phyloP scores from a whole-genome alignment of 1,140 invertebrate genomes.

The Macrostomum lignano region DNA sequence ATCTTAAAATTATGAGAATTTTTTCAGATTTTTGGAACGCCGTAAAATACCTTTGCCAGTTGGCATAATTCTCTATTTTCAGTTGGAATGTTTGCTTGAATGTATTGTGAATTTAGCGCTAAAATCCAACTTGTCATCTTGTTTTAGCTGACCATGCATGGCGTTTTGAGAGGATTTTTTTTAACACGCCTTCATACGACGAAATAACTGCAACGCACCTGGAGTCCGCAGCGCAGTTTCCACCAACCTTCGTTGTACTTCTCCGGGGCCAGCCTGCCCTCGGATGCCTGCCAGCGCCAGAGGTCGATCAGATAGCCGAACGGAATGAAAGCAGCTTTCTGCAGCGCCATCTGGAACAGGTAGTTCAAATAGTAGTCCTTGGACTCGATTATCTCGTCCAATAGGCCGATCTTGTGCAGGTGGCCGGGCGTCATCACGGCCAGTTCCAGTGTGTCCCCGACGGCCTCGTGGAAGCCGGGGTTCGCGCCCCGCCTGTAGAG shows the following conservation, averaged over 20 bases:
- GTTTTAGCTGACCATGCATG: no score
- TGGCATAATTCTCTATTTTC: no score
- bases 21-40: no score
- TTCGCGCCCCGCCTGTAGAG: conserved; percentile 42
- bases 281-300: conserved; percentile 53
- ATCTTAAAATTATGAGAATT: no score
- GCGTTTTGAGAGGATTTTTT: no score
- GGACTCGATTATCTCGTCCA: conserved; percentile 36
- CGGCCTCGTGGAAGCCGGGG: conserved; percentile 58
- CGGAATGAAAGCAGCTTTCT: conserved; percentile 52
- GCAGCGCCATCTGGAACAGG: conserved; percentile 42
- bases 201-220: no score
- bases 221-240: conserved; percentile 8
- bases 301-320: conserved; percentile 49
- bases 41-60: no score
- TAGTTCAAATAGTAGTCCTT: conserved; percentile 45
- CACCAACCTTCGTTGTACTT: conserved; percentile 5
- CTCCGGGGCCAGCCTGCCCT: not conserved
- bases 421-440: conserved; percentile 52
- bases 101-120: no score
- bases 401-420: conserved; percentile 45
- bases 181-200: no score
- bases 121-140: no score
- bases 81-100: no score
- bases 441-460: conserved; percentile 60